phyloP scores from a whole-genome alignment of 2,888 invertebrate genomes.

The Teleogryllus oceanicus region DNA sequence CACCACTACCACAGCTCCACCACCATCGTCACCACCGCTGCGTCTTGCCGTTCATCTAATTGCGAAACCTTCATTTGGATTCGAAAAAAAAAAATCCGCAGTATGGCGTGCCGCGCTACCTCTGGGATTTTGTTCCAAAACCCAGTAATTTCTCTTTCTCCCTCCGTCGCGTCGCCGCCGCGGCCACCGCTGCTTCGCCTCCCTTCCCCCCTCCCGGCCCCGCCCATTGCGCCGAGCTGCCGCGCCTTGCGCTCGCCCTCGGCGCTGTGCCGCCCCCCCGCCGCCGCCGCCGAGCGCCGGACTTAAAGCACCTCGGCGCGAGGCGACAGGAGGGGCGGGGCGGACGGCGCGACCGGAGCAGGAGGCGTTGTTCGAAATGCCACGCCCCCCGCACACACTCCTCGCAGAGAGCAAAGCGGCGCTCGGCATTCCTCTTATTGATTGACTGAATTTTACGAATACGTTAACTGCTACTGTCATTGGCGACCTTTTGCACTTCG shows the following conservation, averaged over 20 bases:
- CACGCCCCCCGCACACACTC: no score
- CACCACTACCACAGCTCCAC: no score
- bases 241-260: slow-evolving; percentile 1
- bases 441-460: no score
- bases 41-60: background rate
- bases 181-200: background rate
- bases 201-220: background rate
- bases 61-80: slow-evolving; percentile 9
- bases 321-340: no score
- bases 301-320: no score
- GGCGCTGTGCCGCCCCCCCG: background rate
- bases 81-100: background rate
- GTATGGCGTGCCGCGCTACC: slow-evolving; percentile 4
- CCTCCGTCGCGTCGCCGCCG: background rate
- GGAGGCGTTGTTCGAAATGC: no score
- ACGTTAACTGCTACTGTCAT: no score
- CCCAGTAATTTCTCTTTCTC: slow-evolving; percentile 1
- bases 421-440: no score
- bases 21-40: no score
- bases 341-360: no score
- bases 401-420: no score
- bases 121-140: background rate
- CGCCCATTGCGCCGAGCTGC: background rate
- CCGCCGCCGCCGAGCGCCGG: background rate
- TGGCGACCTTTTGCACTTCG: no score